Conservation (phyloP, 2,113 vertebrate genomes). For the Dasypus novemcinctus region DNA sequence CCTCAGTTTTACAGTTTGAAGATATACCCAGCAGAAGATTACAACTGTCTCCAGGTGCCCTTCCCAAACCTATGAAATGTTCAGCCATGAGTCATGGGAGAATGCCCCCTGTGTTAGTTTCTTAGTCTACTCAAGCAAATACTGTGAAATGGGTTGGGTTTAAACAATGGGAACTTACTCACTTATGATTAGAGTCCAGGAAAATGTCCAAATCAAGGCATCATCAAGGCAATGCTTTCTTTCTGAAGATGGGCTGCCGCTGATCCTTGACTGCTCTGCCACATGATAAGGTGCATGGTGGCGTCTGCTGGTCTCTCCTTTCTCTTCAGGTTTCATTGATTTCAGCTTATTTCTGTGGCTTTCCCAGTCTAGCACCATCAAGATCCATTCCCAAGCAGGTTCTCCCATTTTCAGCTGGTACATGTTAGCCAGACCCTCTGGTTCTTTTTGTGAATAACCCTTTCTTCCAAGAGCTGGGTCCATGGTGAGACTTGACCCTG, state of each 20-base stretch:
- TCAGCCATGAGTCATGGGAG: neutral
- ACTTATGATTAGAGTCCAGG: too few relatives aligned
- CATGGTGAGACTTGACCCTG: neutral
- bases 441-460: neutral
- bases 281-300: too few relatives aligned
- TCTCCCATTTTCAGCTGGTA: neutral
- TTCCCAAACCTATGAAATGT: neutral
- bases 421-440: neutral
- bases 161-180: too few relatives aligned
- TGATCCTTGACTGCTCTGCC: too few relatives aligned
- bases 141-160: too few relatives aligned
- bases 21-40: neutral
- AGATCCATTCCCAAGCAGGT: neutral
- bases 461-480: neutral
- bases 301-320: too few relatives aligned
- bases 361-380: neutral
- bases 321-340: too few relatives aligned
- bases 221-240: too few relatives aligned
- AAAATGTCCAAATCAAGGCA: too few relatives aligned
- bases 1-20: neutral
- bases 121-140: too few relatives aligned
- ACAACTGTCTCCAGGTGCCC: neutral
- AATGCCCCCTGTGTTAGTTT: neutral
- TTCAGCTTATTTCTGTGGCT: too few relatives aligned
- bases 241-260: too few relatives aligned